Evolutionary conservation across 23 tunicate genomes (phyloP), one percentile per base, ranked within the genome.

Genomic region (Halocynthia roretzi): DNA sequence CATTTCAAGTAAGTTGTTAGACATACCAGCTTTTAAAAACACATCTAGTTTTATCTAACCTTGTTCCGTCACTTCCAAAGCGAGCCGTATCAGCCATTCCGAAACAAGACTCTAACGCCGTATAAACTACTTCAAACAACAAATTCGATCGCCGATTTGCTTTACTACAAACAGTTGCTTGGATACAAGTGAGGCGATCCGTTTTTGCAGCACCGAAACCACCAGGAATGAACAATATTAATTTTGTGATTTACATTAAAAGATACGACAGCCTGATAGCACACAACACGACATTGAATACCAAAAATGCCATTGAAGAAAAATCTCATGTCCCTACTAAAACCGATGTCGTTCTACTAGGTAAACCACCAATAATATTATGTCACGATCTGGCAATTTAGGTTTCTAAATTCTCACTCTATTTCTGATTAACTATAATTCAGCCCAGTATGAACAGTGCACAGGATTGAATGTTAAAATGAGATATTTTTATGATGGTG

Each of bases 61-160:
- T 71, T 71, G 9, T 49, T n/a, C 18, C 51, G n/a, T 71, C 56
- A 14, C 63, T 1, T 31, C 44, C 44, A 0, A 31, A 74, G 78
- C 63, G 66, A 74, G 56, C 78, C 78, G 10, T 74, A 8, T 48
- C 12, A 50, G 50, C 78, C 78, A 22, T 74, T 53, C 78, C 56
- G 56, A 23, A 74, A 74, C 56, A 52, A 74, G 56, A 50, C 78
- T 54, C 22, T 74, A 64, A 74, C 78, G 0, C 60, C 78, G 11
- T 74, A 6, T 64, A 74, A 74, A 54, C 5, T 5, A 50, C 62
- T 74, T 21, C 55, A 54, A 17, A 62, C 7, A 21, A 5, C 56
- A 12, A 7, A 62, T 10, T 50, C 56, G 8, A 74, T 74, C 23
- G 64, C 55, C 55, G 78, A 74, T 56, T 44, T 74, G 63, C 56